A percentile compares a stretch with the other conserved stretches of the same genome.
Evolutionary conservation across 2,888 invertebrate genomes (phyloP).

Genomic region (Hoplodrina blanda): DNA sequence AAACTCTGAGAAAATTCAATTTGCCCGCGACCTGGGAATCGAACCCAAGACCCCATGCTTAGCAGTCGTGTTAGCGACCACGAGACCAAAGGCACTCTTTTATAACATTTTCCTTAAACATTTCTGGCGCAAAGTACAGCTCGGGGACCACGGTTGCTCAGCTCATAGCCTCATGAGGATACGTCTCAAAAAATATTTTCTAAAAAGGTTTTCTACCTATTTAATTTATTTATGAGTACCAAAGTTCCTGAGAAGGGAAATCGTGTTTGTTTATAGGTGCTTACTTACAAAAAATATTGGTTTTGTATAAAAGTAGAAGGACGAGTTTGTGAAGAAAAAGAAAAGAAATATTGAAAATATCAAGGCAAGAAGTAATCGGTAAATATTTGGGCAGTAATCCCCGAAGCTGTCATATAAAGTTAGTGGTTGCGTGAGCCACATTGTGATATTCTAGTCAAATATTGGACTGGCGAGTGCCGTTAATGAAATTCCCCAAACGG

Average conservation of each 20-base stretch:
- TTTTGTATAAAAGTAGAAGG: slow-evolving; percentile 19
- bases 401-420: slow-evolving; percentile 38
- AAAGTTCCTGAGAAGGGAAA: slow-evolving; percentile 29
- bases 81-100: background rate
- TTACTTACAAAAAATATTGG: slow-evolving; percentile 28
- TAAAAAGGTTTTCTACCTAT: slow-evolving; percentile 46
- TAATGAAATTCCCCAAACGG: slow-evolving; percentile 44
- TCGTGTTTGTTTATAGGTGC: slow-evolving; percentile 29
- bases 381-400: slow-evolving; percentile 44
- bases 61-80: no score
- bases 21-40: no score
- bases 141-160: slow-evolving; percentile 6
- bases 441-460: slow-evolving; percentile 57
- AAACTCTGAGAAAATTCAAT: no score
- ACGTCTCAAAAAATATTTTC: slow-evolving; percentile 37
- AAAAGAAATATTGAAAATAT: slow-evolving; percentile 27
- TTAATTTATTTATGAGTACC: slow-evolving; percentile 49
- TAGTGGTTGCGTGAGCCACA: slow-evolving; percentile 34
- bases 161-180: slow-evolving; percentile 30
- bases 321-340: background rate
- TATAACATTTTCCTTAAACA: slow-evolving; percentile 22
- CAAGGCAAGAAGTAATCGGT: slow-evolving; percentile 42
- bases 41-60: no score
- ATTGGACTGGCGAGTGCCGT: slow-evolving; percentile 35
- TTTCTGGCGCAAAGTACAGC: slow-evolving; percentile 26